A percentile compares a stretch with the other conserved stretches of the same genome.
These are phyloP conservation scores for Isurus oxyrinchus DNA, from an alignment of 2,113 vertebrate genomes.

Conservation along the genomic window DNA sequence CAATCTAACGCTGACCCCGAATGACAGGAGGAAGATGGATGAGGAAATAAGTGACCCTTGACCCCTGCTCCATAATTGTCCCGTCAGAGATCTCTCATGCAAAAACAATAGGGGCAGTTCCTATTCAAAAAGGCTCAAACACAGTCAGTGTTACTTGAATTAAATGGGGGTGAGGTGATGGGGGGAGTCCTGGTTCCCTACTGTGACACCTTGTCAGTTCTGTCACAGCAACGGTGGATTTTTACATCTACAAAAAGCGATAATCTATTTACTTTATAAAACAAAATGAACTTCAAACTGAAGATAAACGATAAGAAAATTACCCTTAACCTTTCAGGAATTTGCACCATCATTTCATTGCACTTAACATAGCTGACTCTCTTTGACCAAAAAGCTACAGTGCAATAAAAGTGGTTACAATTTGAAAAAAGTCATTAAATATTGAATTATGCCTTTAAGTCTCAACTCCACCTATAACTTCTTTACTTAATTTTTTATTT, in stretches of 20 bases:
- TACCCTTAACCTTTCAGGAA: background rate
- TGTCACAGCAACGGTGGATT: constrained; percentile 36
- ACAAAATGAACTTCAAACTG: background rate
- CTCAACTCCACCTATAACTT: no score
- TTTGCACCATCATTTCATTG: background rate
- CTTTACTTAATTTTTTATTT: background rate
- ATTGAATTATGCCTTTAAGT: background rate
- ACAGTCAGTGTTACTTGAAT: constrained; percentile 47
- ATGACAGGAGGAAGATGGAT: constrained; percentile 83
- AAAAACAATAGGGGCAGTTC: constrained; percentile 68
- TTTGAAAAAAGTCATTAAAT: background rate
- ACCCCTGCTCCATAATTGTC: constrained; percentile 67
- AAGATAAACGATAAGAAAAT: background rate
- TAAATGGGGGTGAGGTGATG: constrained; percentile 32
- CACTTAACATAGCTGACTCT: background rate
- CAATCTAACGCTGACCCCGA: constrained; percentile 74
- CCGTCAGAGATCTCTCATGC: constrained; percentile 56
- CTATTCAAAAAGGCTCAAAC: constrained; percentile 63
- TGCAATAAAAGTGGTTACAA: background rate
- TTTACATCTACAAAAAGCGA: background rate
- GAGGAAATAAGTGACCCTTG: constrained; percentile 74
- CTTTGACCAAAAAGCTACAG: background rate
- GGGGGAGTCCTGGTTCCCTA: constrained; percentile 19
- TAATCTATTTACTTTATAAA: background rate
- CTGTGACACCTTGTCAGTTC: constrained; percentile 34